These are phyloP conservation scores for Fistularia commersonii DNA, from an alignment of 2,797 vertebrate genomes.

Conservation along the genomic window DNA sequence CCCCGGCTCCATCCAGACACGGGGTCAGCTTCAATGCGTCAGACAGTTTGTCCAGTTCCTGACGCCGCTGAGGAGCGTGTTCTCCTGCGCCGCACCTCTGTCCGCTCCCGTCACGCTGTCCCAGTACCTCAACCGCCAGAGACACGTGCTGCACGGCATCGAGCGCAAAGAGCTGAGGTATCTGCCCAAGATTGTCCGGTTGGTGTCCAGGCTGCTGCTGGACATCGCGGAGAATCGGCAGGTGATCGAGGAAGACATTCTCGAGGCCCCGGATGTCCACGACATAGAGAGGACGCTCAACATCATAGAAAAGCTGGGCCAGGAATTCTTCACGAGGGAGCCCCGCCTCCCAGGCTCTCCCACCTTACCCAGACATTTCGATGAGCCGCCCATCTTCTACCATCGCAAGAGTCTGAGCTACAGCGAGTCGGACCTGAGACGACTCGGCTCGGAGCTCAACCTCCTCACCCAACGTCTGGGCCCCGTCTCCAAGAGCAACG, in stretches of 20 bases:
- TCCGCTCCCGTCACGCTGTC: slow-evolving; percentile 81
- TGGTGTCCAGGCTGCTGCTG: slow-evolving; percentile 83
- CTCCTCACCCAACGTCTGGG: slow-evolving; percentile 74
- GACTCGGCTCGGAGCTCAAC: slow-evolving; percentile 77
- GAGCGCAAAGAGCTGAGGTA: slow-evolving; percentile 88
- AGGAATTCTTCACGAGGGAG: slow-evolving; percentile 39
- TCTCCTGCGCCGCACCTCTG: slow-evolving; percentile 82
- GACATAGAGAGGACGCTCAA: slow-evolving; percentile 83
- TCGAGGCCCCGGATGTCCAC: slow-evolving; percentile 79
- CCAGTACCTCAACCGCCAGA: slow-evolving; percentile 90
- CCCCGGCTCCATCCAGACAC: slow-evolving; percentile 93
- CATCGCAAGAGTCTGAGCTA: slow-evolving; percentile 88
- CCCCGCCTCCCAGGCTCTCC: slow-evolving; percentile 67
- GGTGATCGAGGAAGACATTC: slow-evolving; percentile 80
- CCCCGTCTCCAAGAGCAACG: slow-evolving; percentile 49
- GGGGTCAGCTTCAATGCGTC: slow-evolving; percentile 88
- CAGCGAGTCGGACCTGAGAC: slow-evolving; percentile 88
- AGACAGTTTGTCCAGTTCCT: slow-evolving; percentile 90
- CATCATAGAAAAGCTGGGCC: slow-evolving; percentile 66
- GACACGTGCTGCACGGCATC: slow-evolving; percentile 87
- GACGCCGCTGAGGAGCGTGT: slow-evolving; percentile 85
- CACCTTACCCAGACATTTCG: slow-evolving; percentile 64
- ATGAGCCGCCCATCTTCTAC: slow-evolving; percentile 79
- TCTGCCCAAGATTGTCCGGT: slow-evolving; percentile 87
- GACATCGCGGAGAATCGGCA: slow-evolving; percentile 89